These are phyloP conservation scores for Chrysoperla carnea DNA, from an alignment of 1,140 invertebrate species.

Conservation along the genomic window DNA sequence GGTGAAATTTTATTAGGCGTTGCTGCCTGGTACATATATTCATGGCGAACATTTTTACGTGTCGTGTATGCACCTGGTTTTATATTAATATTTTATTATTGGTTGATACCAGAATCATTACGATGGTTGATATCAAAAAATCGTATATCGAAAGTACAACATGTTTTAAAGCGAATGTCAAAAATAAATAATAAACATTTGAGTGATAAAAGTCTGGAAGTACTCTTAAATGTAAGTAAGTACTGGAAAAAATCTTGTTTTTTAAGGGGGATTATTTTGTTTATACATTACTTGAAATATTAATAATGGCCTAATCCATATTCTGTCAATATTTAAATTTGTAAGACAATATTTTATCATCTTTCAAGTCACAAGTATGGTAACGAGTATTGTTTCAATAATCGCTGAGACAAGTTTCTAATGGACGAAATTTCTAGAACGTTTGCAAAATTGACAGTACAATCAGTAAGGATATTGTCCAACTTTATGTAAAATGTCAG, in stretches of 20 bases:
- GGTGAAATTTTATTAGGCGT: constrained; percentile 49
- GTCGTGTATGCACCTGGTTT: constrained; percentile 46
- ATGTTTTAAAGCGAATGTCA: constrained; percentile 39
- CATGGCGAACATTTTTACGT: constrained; percentile 50
- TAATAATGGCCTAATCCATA: too few species aligned
- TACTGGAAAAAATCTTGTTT: constrained; percentile 12
- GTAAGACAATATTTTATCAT: too few species aligned
- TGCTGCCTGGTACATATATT: constrained; percentile 43
- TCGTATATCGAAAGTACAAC: constrained; percentile 37
- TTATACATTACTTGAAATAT: neutral
- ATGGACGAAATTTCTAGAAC: too few species aligned
- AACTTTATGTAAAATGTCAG: too few species aligned
- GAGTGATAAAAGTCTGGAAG: constrained; percentile 26
- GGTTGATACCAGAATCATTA: constrained; percentile 42
- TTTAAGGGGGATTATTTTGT: constrained; percentile 2
- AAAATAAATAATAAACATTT: constrained; percentile 43
- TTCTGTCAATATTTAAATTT: too few species aligned
- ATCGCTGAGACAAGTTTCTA: too few species aligned
- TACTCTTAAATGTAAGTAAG: neutral
- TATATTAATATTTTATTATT: constrained; percentile 37
- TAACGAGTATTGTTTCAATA: too few species aligned
- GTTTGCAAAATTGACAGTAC: too few species aligned
- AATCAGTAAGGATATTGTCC: too few species aligned
- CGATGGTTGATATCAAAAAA: constrained; percentile 58
- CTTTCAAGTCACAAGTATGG: too few species aligned